Evolutionary conservation across 1,140 invertebrate species (phyloP).

Genomic region (Drosophila ficusphila): DNA sequence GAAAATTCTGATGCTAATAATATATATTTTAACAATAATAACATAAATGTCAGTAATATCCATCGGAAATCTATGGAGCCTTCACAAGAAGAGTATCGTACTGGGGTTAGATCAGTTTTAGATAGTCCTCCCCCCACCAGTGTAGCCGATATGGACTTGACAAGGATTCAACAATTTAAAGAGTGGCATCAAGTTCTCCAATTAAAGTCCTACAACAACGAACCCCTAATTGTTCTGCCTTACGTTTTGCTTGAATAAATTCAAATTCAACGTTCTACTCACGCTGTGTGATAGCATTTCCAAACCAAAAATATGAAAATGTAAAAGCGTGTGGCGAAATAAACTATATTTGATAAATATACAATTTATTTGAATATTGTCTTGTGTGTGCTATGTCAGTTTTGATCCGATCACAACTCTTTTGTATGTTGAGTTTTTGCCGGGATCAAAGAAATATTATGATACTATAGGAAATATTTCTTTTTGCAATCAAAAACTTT

Average conservation of each 20-base stretch:
- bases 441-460: background rate
- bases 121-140: background rate
- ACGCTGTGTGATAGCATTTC: constrained; percentile 22
- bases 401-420: constrained; percentile 1
- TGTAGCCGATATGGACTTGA: background rate
- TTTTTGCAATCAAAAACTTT: constrained; percentile 12
- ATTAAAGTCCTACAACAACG: constrained; percentile 88
- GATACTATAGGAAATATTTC: background rate
- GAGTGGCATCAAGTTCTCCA: constrained; percentile 92
- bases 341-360: background rate
- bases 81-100: constrained; percentile 55
- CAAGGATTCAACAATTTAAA: constrained; percentile 86
- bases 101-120: constrained; percentile 47
- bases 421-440: background rate
- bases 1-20: constrained; percentile 57
- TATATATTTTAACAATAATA: constrained; percentile 57
- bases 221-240: constrained; percentile 93
- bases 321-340: background rate
- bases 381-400: background rate
- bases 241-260: constrained; percentile 93
- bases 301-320: constrained; percentile 1
- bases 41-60: constrained; percentile 33
- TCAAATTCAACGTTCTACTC: constrained; percentile 45
- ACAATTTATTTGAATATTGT: background rate
- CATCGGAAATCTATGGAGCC: background rate